Evolutionary conservation across 1,140 invertebrate genomes (phyloP).

Genomic region (Halictus rubicundus): DNA sequence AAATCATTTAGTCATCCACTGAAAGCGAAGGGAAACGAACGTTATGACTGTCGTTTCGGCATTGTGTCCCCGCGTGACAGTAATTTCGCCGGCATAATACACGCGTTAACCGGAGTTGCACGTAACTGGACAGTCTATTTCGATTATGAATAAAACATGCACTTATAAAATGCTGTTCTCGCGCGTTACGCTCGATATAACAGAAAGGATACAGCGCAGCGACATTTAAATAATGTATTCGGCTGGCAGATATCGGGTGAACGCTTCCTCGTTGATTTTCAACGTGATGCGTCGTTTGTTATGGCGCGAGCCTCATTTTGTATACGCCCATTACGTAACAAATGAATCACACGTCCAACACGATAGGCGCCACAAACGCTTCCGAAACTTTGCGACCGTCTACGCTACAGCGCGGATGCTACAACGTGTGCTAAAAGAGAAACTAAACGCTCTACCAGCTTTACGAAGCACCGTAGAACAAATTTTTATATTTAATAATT

Average conservation of each 20-base stretch:
- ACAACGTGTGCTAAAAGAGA: too few relatives aligned
- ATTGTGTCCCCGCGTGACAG: slow-evolving; percentile 11
- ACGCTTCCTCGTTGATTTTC: neutral
- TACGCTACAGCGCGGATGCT: too few relatives aligned
- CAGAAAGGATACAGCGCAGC: slow-evolving; percentile 20
- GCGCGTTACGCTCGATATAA: slow-evolving; percentile 45
- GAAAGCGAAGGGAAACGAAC: slow-evolving; percentile 17
- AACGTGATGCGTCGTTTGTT: neutral
- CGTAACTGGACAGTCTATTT: slow-evolving; percentile 13
- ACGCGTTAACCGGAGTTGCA: slow-evolving; percentile 36
- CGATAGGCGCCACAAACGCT: too few relatives aligned
- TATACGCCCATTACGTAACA: too few relatives aligned
- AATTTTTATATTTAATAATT: too few relatives aligned
- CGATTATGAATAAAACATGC: slow-evolving; percentile 59
- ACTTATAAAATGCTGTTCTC: slow-evolving; percentile 42
- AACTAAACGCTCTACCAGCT: too few relatives aligned
- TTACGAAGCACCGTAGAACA: too few relatives aligned
- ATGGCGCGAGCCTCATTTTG: too few relatives aligned
- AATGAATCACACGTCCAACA: too few relatives aligned
- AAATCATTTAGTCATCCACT: slow-evolving; percentile 22
- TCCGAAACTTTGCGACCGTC: too few relatives aligned
- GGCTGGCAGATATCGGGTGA: neutral
- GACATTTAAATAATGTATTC: slow-evolving; percentile 33
- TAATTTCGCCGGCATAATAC: slow-evolving; percentile 49
- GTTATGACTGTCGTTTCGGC: slow-evolving; percentile 20